phyloP scores from a whole-genome alignment of 2,797 vertebrate species.

The Propithecus perrieri region DNA sequence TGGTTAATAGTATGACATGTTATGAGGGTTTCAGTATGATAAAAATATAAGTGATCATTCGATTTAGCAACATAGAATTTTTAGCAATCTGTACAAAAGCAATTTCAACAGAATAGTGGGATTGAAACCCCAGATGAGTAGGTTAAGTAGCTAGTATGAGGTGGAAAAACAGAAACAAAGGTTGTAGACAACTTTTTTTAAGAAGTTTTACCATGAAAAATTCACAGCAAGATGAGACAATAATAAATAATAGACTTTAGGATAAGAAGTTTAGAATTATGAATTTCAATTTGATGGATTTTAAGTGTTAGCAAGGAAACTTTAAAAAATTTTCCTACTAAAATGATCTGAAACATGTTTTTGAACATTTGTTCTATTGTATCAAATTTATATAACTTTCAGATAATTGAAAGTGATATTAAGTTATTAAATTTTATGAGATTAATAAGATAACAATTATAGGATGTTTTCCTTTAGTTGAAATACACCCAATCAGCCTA shows the following conservation, averaged over 20 bases:
- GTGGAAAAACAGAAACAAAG: neutral
- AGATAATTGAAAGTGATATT: neutral
- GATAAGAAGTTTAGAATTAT: neutral
- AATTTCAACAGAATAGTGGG: neutral
- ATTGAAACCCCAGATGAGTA: neutral
- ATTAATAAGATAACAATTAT: neutral
- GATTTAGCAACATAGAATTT: neutral
- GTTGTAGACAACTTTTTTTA: neutral
- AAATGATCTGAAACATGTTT: neutral
- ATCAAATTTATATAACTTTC: slow-evolving; percentile 12
- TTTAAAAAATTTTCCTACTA: neutral
- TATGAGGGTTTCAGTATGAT: neutral
- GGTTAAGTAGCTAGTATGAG: neutral
- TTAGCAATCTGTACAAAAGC: neutral
- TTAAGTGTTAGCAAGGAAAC: neutral
- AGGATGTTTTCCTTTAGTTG: slow-evolving; percentile 33
- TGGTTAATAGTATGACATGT: neutral
- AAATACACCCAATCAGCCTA: neutral
- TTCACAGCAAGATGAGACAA: neutral
- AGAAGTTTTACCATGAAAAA: neutral
- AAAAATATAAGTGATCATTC: neutral
- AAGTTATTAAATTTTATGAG: slow-evolving; percentile 13
- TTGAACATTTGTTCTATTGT: neutral
- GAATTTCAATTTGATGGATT: neutral
- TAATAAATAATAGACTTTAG: neutral